Base-by-base conservation (phyloP, 92 coral and sea anemone genomes). In the Bergia sp. region DNA sequence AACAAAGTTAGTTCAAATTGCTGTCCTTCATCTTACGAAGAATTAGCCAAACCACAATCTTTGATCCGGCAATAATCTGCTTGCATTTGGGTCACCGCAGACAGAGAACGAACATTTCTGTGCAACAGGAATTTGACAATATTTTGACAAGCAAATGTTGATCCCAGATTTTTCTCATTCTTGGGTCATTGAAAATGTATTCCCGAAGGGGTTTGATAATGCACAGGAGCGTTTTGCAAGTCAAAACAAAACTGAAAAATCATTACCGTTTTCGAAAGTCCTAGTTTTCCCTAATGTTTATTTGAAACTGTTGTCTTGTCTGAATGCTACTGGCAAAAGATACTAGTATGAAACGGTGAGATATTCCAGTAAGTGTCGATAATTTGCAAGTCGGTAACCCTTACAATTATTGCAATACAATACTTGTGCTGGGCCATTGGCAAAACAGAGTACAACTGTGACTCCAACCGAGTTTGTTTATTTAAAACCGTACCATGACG, bases 171-270 rank as follows among this genome's bases (percentile, higher is more conserved):
- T 92, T 87, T 93, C 55, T 45, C 93, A 95, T 95, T 88, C 96
- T 96, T 89, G 45, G 57, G 61, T 73, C 92, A 84, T 44, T 91
- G 91, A 90, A 88, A 85, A 86, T 76, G 38, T 86, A 93, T 92
- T 93, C 98, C 96, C 98, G 77, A 16, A 94, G 87, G 79, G 94
- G 96, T 89, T 29, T 47, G 66, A 88, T n/a, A 88, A 81, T 88
- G 90, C 89, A 92, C 94, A 89, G 86, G 58, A 89, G 29, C 82
- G 65, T 38, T 44, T 10, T 3, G 20, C 64, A 84, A 80, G 85
- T 80, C 85, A 80, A 80, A 80, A 55, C 85, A 80, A 80, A 79
- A 7, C 81, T 21, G 37, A 37, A 80, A 80, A 80, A 80, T 58
- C 85, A 57, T 80, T 18, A 43, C 72, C 39, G 85, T 38, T 57